Percentiles rank a stretch among this genome's conserved stretches.
phyloP scores from a whole-genome alignment of 2,113 vertebrate species.

The Mormoops blainvillei region DNA sequence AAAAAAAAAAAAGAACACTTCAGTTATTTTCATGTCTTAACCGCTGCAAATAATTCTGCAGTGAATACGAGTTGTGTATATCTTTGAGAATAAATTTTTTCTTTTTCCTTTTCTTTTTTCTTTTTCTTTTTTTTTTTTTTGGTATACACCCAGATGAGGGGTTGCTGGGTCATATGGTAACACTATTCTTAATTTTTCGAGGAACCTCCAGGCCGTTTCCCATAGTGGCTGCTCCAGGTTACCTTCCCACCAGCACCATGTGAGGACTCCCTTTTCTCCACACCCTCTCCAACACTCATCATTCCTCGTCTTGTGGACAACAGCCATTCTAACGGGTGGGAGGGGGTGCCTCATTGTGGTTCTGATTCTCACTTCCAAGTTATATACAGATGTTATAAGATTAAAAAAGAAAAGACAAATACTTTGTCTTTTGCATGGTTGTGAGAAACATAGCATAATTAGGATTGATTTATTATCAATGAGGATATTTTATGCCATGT shows the following conservation, averaged over 20 bases:
- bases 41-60: neutral
- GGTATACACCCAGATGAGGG: neutral
- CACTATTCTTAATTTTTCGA: neutral
- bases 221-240: neutral
- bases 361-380: neutral
- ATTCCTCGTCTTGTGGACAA: neutral
- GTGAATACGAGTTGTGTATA: neutral
- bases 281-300: neutral
- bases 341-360: neutral
- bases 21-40: neutral
- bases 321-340: neutral
- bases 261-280: neutral
- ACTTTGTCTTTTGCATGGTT: neutral
- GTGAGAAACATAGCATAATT: neutral
- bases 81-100: neutral
- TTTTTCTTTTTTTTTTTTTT: too few relatives aligned
- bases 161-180: neutral
- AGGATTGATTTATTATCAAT: neutral
- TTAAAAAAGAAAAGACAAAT: neutral
- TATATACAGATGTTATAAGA: neutral
- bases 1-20: too few relatives aligned
- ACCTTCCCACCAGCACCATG: too few relatives aligned
- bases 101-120: too few relatives aligned
- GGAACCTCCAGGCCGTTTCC: neutral
- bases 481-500: neutral